Conservation (phyloP, 1,140 invertebrate genomes). For the Odontomachus brunneus region DNA sequence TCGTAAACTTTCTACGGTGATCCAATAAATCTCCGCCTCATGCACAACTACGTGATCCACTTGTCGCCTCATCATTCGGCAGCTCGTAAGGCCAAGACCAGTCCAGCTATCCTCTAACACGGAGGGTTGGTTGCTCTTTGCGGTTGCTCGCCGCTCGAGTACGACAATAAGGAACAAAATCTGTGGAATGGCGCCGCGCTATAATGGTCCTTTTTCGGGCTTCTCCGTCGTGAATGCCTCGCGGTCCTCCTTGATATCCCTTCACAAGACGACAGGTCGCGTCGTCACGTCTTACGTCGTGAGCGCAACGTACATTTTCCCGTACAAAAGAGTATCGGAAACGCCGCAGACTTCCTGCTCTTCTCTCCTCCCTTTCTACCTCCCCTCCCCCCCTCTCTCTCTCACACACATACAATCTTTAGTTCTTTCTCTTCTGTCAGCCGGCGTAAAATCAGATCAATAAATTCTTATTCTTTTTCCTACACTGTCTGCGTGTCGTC, state of each 20-base stretch:
- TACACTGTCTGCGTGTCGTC: not conserved
- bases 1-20: conserved; percentile 16
- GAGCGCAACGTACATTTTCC: conserved; percentile 52
- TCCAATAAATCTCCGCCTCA: conserved; percentile 34
- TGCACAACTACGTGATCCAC: conserved; percentile 28
- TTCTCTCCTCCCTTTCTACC: not conserved
- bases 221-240: conserved; percentile 4
- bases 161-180: conserved; percentile 56
- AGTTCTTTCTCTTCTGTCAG: conserved; percentile 34
- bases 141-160: conserved; percentile 3
- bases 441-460: conserved; percentile 15
- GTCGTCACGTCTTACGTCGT: conserved; percentile 36
- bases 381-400: too few species aligned
- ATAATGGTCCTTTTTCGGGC: conserved; percentile 42
- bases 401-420: too few species aligned
- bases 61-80: conserved; percentile 39
- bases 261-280: conserved; percentile 13
- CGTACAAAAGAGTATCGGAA: conserved; percentile 53
- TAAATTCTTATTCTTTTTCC: conserved; percentile 26
- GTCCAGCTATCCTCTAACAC: not conserved
- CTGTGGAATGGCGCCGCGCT: conserved; percentile 30
- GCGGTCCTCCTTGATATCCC: conserved; percentile 35
- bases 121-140: conserved; percentile 22
- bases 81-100: conserved; percentile 8
- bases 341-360: conserved; percentile 40